These are phyloP conservation scores for Sandelia bainsii DNA, from an alignment of 2,797 vertebrate species.

Conservation along the genomic window DNA sequence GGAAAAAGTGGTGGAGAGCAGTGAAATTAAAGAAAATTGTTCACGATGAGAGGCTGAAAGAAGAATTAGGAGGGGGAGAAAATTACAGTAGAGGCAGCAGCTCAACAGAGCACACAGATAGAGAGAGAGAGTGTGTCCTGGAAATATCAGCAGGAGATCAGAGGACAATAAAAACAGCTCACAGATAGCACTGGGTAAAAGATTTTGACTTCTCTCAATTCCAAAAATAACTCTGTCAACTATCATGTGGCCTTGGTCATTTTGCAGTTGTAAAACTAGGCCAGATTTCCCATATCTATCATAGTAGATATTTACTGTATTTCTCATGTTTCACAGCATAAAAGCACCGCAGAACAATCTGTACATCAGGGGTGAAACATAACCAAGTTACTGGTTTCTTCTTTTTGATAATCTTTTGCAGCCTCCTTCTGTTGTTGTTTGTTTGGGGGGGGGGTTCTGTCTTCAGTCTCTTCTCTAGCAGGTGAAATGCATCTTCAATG, in stretches of 20 bases:
- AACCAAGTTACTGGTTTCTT: no score
- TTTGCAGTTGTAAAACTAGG: constrained; percentile 40
- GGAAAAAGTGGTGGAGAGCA: constrained; percentile 7
- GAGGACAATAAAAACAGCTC: constrained; percentile 52
- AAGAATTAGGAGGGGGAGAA: constrained; percentile 45
- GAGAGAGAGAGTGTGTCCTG: constrained; percentile 25
- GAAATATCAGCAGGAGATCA: constrained; percentile 64
- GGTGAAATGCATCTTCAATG: no score
- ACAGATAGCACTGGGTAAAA: constrained; percentile 36
- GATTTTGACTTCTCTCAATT: constrained; percentile 43
- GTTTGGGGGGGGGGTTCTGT: no score
- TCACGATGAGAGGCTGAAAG: constrained; percentile 58
- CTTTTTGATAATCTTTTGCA: no score
- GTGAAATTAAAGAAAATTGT: constrained; percentile 59
- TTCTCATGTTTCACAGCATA: not conserved
- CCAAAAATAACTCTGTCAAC: constrained; percentile 51
- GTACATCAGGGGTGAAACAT: no score
- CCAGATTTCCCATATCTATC: constrained; percentile 9
- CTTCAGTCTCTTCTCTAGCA: no score
- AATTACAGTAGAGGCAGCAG: constrained; percentile 49
- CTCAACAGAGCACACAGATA: constrained; percentile 21
- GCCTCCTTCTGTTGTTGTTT: no score
- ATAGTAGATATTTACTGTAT: not conserved
- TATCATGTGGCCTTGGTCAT: constrained; percentile 23
- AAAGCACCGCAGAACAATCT: not conserved